Conservation (phyloP, 2,797 vertebrate species). For the Callimico goeldii region DNA sequence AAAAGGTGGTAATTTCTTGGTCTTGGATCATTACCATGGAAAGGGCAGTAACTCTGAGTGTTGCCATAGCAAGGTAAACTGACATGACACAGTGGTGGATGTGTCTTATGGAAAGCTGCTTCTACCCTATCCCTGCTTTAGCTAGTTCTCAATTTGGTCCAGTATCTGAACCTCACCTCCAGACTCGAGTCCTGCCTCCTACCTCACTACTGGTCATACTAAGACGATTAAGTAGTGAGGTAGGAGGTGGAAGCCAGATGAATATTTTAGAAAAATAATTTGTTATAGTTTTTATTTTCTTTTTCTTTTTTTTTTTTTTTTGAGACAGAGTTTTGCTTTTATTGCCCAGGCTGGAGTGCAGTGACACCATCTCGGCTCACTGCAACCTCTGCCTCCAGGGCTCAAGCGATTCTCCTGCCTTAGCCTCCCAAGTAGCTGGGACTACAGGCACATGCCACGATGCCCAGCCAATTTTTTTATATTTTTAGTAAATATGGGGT, state of each 20-base stretch:
- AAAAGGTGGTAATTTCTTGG: not conserved
- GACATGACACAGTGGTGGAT: not conserved
- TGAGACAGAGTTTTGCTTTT: too few species aligned
- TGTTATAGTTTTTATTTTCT: not conserved
- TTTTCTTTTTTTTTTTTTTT: too few species aligned
- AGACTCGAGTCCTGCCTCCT: not conserved
- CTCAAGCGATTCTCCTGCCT: too few species aligned
- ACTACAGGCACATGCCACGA: too few species aligned
- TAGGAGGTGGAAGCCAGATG: not conserved
- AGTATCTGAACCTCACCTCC: not conserved
- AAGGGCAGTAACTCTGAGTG: not conserved
- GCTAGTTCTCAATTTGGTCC: not conserved
- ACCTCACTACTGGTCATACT: not conserved
- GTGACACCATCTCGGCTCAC: too few species aligned
- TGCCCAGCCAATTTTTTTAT: too few species aligned
- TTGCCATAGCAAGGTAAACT: not conserved
- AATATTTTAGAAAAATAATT: not conserved
- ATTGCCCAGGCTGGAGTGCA: too few species aligned
- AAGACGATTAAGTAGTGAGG: not conserved
- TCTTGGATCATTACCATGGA: not conserved
- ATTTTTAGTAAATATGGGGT: too few species aligned
- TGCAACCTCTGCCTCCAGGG: too few species aligned
- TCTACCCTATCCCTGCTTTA: not conserved
- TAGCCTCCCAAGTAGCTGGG: too few species aligned
- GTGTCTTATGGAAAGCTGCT: not conserved